Evolutionary conservation across 37 sponge, comb jelly and placozoan genomes (phyloP), one percentile per base, ranked within the genome.

Genomic region (Spongia lamella): DNA sequence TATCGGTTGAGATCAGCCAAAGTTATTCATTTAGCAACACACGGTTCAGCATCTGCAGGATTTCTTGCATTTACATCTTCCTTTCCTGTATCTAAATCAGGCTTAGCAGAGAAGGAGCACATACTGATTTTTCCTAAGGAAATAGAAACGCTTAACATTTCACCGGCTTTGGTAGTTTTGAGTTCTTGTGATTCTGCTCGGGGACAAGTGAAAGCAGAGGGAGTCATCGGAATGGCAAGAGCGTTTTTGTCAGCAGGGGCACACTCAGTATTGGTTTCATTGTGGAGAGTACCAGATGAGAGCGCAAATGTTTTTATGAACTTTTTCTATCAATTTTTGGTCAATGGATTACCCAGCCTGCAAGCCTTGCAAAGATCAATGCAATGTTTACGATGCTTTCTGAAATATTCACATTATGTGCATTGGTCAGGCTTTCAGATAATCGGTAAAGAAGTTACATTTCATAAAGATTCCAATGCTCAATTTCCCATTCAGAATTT

Each of bases 341-440:
- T 79, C 59, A 84, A 91, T 58, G 94, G 90, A 0, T 58, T 60
- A 39, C 58, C 70, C 15, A 53, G 70, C 31, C 68, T 79, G 0
- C 31, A 21, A 31, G 83, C 94, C 25, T 66, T 93, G 21, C 94
- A 89, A 50, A 89, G 89, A 55, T 81, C 90, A 40, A 83, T 75
- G 16, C 68, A 82, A 53, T 77, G 86, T 52, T 53, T 93, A 17
- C 69, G 94, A 20, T 74, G 90, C 50, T 84, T 88, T 69, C 38
- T 40, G 33, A 78, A 82, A 47, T 86, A 90, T 56, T 67, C 87
- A 0, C 70, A 52, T 9, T 89, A 77, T 59, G 51, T 82, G 32
- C 90, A 93, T 55, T 93, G 94, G 94, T 63, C 73, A 36, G 90
- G 87, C 15, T 89, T 80, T 53, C 86, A 93, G 83, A 72, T 93